Percentiles rank a stretch among this genome's conserved stretches.
Evolutionary conservation across 2,888 invertebrate species (phyloP).

Genomic region (Choreutis nemorana): DNA sequence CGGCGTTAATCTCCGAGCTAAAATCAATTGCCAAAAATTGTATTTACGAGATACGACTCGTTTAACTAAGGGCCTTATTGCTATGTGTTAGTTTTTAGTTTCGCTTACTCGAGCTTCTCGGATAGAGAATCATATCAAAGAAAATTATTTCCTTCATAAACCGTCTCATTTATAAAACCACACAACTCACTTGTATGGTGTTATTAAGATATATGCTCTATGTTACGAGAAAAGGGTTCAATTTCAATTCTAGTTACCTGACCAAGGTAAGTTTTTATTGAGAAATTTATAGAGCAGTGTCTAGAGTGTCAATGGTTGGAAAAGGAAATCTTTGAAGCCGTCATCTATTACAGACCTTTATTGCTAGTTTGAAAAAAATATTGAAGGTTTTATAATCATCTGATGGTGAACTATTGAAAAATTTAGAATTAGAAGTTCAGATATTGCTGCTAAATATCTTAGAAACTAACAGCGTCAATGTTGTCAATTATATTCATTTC

Average conservation of each 20-base stretch:
- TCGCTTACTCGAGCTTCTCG: constrained; percentile 21
- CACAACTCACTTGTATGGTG: constrained; percentile 29
- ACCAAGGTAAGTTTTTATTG: constrained; percentile 46
- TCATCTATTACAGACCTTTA: too few species aligned
- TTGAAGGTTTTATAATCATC: too few species aligned
- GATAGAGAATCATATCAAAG: constrained; percentile 52
- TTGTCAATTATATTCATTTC: too few species aligned
- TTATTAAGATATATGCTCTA: too few species aligned
- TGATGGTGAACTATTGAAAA: too few species aligned
- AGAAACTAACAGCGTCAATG: too few species aligned
- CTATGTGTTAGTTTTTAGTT: constrained; percentile 30
- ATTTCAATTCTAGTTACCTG: too few species aligned
- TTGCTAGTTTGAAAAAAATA: too few species aligned
- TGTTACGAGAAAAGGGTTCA: background rate
- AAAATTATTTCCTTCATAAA: constrained; percentile 57
- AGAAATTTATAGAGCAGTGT: constrained; percentile 51
- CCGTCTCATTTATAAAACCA: constrained; percentile 41
- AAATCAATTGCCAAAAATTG: constrained; percentile 62
- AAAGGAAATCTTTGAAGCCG: too few species aligned
- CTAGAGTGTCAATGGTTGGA: constrained; percentile 46
- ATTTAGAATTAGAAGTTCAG: too few species aligned
- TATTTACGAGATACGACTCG: constrained; percentile 26
- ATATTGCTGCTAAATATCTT: too few species aligned
- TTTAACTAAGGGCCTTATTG: constrained; percentile 25
- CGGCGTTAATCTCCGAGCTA: constrained; percentile 52